Base-by-base conservation (phyloP, 2,113 vertebrate species). In the Cebus imitator region DNA sequence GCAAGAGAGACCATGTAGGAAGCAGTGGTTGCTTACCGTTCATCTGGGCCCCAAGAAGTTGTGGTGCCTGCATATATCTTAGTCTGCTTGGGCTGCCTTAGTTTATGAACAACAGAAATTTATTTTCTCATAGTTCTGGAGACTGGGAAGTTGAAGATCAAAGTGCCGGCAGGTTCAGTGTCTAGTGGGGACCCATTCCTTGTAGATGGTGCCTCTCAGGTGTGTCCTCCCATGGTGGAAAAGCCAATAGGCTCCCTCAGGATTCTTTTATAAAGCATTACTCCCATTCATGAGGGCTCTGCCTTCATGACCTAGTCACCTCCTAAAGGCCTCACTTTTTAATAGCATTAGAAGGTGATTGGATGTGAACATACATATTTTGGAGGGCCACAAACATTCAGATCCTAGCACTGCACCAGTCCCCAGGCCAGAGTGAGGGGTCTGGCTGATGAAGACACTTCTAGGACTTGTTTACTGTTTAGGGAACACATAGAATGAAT, bases 11-110 rank as follows among this genome's bases (percentile, higher is more conserved):
- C 18, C 12, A 4, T 35, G 7, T 9, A 85, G 95, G 50, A 95
- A 40, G 87, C 7, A 48, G 40, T 45, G 88, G 50, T 27, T 87
- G 2, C 68, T 85, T n/a, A 48, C 45, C 1, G 30, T 35, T 89
- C 75, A 8, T 1, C 27, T 14, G 68, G 76, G 40, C 37, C 50
- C 37, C 43, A 72, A 17, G 40, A 12, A 66, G 50, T 68, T 27
- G 12, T 0, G 14, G 21, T 45, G 5, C 35, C 32, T 5, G 0
- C 10, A 6, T 37, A 12, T 30, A 12, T 43, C 55, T 82, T 5
- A 58, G 23, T 40, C 45, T 43, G 25, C 81, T 25, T 20, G 13
- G 35, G 30, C 32, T 66, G 23, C 27, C n/a, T 18, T 30, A 85
- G 30, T 58, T 32, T 20, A 43, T 64, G 43, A 43, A 52, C 40